phyloP scores from a whole-genome alignment of 2,797 vertebrate genomes.

The Cossypha heuglini region DNA sequence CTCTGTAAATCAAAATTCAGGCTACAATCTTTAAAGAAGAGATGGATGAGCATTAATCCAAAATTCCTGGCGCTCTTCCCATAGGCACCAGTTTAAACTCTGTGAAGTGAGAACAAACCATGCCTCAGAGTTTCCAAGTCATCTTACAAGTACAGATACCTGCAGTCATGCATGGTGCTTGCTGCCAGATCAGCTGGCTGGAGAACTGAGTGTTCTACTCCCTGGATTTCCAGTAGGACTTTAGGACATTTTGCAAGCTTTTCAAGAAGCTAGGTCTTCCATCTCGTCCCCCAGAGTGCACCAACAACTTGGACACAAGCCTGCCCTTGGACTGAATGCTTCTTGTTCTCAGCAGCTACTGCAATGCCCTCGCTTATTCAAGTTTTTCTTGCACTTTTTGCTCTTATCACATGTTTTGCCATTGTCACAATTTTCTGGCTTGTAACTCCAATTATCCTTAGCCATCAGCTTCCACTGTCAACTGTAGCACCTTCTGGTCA shows the following conservation, averaged over 20 bases:
- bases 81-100: not conserved
- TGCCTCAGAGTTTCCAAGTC: slow-evolving; percentile 13
- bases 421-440: not conserved
- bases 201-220: not conserved
- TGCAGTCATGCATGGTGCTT: not conserved
- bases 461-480: not conserved
- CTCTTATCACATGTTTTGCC: not conserved
- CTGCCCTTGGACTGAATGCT: not conserved
- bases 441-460: not conserved
- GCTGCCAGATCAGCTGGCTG: not conserved
- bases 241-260: not conserved
- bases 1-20: not conserved
- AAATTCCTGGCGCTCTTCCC: not conserved
- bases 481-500: not conserved
- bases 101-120: not conserved
- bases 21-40: not conserved
- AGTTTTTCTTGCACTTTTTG: not conserved
- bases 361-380: accelerated
- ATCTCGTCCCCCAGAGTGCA: not conserved
- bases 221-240: not conserved
- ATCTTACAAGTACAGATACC: not conserved
- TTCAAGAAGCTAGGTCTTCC: not conserved
- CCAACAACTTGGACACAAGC: accelerated
- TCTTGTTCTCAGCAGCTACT: not conserved
- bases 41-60: not conserved